Evolutionary conservation across 2,888 invertebrate genomes (phyloP), one percentile per base, ranked within the genome.

Genomic region (Orthosia gothica): DNA sequence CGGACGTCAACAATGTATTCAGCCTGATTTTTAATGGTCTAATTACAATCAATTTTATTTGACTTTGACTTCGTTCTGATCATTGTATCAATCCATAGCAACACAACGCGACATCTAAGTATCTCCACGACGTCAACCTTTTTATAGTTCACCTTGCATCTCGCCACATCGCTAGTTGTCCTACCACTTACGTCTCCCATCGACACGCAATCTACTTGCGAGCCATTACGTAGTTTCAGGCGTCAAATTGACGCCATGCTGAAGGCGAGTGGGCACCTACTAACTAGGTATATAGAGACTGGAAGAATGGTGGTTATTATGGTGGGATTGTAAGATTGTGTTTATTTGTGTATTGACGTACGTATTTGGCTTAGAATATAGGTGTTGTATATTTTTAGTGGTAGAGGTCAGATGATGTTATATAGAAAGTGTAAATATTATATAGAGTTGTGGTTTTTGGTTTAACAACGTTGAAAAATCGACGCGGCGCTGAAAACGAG

Each of bases 161-260:
- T 80, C 58, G 32, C 49, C 55, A 67, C 23, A 58, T 23, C 23
- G 68, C 52, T 23, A 55, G 49, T 16, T 65, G 55, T 64, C 70
- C 47, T 63, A 55, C 70, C 59, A 74, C 84, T 74, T 83, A 81
- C 63, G 59, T 47, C 74, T 62, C 62, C 68, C 59, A 81, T 77
- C 73, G 71, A 61, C 82, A 83, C 72, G 55, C 76, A 77, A 83
- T 81, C 57, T 69, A 70, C 81, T 83, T 73, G 74, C 40, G 74
- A 70, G 64, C 63, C 59, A 74, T 80, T 71, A 74, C 74, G 76
- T 70, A 64, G 74, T 61, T 83, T 15, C 50, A 80, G 66, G 67
- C 84, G 81, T 83, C 81, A 83, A 80, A 61, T 81, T 81, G 81
- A 83, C 81, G 84, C 81, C 80, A 13, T 45, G 3, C 47, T 63